phyloP scores from a whole-genome alignment of 2,888 invertebrate genomes.

The Anagyrus pseudococci region DNA sequence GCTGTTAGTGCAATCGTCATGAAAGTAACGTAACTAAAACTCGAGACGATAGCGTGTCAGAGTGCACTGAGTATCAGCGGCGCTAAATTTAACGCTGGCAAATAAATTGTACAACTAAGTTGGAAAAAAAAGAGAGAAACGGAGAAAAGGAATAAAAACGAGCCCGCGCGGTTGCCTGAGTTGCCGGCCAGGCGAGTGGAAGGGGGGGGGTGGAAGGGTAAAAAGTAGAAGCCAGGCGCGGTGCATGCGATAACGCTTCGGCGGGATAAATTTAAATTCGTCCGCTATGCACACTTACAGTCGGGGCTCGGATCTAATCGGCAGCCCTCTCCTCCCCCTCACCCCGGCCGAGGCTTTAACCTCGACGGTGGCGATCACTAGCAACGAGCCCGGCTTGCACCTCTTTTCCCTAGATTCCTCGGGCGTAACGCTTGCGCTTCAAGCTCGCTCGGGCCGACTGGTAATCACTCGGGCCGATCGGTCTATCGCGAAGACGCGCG shows the following conservation, averaged over 20 bases:
- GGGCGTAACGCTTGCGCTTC: no score
- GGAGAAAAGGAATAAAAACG: conserved; percentile 42
- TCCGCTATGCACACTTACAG: conserved; percentile 39
- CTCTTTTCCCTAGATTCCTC: no score
- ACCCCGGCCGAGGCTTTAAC: neutral
- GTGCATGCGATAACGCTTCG: conserved; percentile 38
- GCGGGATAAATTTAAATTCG: conserved; percentile 40
- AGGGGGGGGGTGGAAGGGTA: conserved; percentile 19
- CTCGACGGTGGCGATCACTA: no score
- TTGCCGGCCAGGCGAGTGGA: conserved; percentile 3
- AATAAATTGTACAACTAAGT: conserved; percentile 58
- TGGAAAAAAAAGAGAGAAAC: conserved; percentile 45
- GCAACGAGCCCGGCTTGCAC: no score
- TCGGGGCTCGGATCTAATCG: conserved; percentile 39
- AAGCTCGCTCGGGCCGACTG: no score
- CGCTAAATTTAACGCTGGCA: conserved; percentile 49
- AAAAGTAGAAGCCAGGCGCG: conserved; percentile 34
- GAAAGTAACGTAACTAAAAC: conserved; percentile 49
- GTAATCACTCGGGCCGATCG: no score
- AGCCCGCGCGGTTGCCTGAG: no score
- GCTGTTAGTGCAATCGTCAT: conserved; percentile 55
- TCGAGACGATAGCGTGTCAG: conserved; percentile 55
- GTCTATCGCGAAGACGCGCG: no score
- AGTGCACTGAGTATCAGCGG: conserved; percentile 59
- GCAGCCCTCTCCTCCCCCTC: neutral